Percentiles rank a stretch among this genome's conserved stretches.
Evolutionary conservation across 2,888 invertebrate species (phyloP).

Genomic region (Yponomeuta cagnagella): DNA sequence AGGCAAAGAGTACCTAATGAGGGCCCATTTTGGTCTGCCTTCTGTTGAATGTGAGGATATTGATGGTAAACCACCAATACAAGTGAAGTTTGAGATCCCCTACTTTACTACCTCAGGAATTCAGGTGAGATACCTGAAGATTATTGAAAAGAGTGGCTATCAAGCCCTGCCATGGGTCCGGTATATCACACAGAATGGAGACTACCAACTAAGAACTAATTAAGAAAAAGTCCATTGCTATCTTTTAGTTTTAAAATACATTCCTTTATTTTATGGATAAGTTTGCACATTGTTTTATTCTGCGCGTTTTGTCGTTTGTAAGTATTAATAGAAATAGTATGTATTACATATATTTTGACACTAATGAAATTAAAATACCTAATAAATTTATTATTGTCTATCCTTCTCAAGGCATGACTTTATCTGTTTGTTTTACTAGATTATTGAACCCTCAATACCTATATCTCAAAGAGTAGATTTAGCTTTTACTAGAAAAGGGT

Average conservation of each 20-base stretch:
- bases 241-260: constrained; percentile 14
- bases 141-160: constrained; percentile 99
- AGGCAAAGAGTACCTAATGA: constrained; percentile 98
- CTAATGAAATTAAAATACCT: constrained; percentile 36
- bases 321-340: constrained; percentile 44
- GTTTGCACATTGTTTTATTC: constrained; percentile 37
- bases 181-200: constrained; percentile 99
- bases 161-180: constrained; percentile 99
- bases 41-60: constrained; percentile 95
- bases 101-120: constrained; percentile 99
- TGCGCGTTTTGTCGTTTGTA: constrained; percentile 43
- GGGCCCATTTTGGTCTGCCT: constrained; percentile 97
- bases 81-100: constrained; percentile 99
- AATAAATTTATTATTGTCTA: not conserved
- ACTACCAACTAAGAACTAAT: constrained; percentile 97
- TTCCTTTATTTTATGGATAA: constrained; percentile 37
- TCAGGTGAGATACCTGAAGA: constrained; percentile 97
- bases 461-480: too few species aligned
- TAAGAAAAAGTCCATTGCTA: constrained; percentile 46
- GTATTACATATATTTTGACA: constrained; percentile 41
- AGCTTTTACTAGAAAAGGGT: not conserved
- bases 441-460: not conserved
- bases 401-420: not conserved
- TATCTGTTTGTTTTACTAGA: not conserved
- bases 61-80: constrained; percentile 98